Evolutionary conservation across 2,888 invertebrate genomes (phyloP).

Genomic region (Andrena bucephala): DNA sequence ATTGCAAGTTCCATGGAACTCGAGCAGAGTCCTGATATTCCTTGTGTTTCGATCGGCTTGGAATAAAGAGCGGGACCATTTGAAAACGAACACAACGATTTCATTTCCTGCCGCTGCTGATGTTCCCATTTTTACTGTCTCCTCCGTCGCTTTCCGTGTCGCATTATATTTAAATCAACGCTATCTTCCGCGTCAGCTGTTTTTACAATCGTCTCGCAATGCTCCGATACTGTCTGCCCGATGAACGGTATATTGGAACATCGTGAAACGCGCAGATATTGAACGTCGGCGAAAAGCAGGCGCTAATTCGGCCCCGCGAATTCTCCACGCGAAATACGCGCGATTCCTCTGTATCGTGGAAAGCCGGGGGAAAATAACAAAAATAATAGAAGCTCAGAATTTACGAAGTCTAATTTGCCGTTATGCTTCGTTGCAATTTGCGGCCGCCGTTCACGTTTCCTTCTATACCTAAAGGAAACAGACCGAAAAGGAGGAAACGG

Average conservation of each 20-base stretch:
- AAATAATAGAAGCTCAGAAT: slow-evolving; percentile 7
- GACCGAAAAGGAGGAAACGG: not conserved
- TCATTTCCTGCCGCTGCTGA: not conserved
- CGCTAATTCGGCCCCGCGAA: slow-evolving; percentile 25
- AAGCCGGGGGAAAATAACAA: not conserved
- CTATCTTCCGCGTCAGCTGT: slow-evolving; percentile 39
- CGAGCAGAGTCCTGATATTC: not conserved
- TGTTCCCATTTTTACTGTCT: slow-evolving; percentile 34
- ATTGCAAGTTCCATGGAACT: not conserved
- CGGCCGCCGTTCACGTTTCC: not conserved
- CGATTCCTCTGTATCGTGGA: not conserved
- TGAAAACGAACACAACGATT: not conserved
- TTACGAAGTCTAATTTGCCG: slow-evolving; percentile 37
- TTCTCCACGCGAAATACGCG: not conserved
- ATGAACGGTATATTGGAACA: slow-evolving; percentile 27
- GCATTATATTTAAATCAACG: slow-evolving; percentile 45
- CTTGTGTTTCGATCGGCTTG: not conserved
- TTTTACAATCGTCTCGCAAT: slow-evolving; percentile 36
- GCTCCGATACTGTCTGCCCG: slow-evolving; percentile 16
- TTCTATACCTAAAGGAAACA: not conserved
- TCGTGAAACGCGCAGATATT: slow-evolving; percentile 13
- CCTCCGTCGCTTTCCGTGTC: slow-evolving; percentile 6
- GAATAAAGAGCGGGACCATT: slow-evolving; percentile 5
- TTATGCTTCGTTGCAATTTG: slow-evolving; percentile 5
- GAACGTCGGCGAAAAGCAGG: slow-evolving; percentile 24